phyloP scores from a whole-genome alignment of 2,888 invertebrate genomes.

The Volucella inanis region DNA sequence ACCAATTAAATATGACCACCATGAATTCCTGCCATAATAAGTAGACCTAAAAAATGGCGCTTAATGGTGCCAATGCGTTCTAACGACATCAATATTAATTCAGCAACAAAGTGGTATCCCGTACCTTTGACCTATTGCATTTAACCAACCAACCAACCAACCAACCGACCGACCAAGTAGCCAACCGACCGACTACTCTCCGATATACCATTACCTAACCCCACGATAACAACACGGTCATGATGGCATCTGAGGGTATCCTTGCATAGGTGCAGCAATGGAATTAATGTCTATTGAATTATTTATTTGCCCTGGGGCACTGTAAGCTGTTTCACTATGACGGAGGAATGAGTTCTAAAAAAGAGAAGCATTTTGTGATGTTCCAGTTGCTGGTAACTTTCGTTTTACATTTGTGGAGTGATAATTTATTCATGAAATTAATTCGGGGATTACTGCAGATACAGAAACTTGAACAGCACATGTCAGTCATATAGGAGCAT shows the following conservation, averaged over 20 bases:
- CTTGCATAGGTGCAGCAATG: conserved; percentile 34
- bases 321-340: conserved; percentile 25
- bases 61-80: conserved; percentile 38
- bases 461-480: neutral
- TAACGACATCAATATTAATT: conserved; percentile 54
- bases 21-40: neutral
- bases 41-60: conserved; percentile 30
- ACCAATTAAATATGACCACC: neutral
- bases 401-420: conserved; percentile 12
- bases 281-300: conserved; percentile 65
- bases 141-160: conserved; percentile 2
- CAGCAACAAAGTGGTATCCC: conserved; percentile 19
- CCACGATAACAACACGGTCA: neutral
- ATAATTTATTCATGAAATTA: conserved; percentile 70
- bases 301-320: conserved; percentile 45
- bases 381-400: conserved; percentile 1
- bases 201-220: no score
- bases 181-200: neutral
- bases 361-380: neutral
- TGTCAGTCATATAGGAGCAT: neutral
- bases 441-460: conserved; percentile 39
- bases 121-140: conserved; percentile 52
- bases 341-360: conserved; percentile 3
- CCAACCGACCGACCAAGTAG: neutral
- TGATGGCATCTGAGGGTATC: no score